Conservation (phyloP, 2,797 vertebrate genomes). For the Tangara arthus region DNA sequence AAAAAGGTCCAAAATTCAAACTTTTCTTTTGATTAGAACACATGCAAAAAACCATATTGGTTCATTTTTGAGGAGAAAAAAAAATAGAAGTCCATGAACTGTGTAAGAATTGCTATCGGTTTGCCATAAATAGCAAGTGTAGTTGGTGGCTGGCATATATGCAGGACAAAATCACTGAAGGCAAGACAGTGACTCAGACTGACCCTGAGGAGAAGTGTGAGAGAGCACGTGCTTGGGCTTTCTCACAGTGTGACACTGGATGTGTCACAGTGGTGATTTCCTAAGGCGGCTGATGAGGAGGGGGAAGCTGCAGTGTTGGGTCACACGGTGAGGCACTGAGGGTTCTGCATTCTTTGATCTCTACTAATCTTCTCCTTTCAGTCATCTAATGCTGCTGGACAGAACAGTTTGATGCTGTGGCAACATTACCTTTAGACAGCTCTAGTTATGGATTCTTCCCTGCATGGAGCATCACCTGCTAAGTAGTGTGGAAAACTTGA, state of each 20-base stretch:
- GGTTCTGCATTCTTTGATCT: constrained; percentile 14
- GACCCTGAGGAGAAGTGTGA: not conserved
- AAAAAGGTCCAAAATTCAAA: not conserved
- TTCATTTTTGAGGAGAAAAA: not conserved
- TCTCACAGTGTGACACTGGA: not conserved
- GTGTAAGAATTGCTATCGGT: not conserved
- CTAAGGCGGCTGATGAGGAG: not conserved
- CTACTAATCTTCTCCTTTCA: constrained; percentile 17
- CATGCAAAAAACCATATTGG: not conserved
- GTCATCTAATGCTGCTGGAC: not conserved
- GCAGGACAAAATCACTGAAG: not conserved
- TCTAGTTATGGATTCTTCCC: not conserved
- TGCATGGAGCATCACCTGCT: not conserved
- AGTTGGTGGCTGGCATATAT: not conserved
- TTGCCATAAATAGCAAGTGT: not conserved
- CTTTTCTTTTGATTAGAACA: not conserved
- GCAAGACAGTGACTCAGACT: not conserved
- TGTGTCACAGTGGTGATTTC: constrained; percentile 31
- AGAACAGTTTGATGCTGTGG: not conserved
- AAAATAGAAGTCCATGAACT: not conserved
- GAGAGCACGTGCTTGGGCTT: constrained; percentile 11
- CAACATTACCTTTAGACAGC: not conserved
- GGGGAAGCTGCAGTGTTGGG: not conserved
- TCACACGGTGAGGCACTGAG: not conserved
- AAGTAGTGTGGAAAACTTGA: not conserved